phyloP scores from a whole-genome alignment of 2,888 invertebrate species.

The Homarus gammarus region DNA sequence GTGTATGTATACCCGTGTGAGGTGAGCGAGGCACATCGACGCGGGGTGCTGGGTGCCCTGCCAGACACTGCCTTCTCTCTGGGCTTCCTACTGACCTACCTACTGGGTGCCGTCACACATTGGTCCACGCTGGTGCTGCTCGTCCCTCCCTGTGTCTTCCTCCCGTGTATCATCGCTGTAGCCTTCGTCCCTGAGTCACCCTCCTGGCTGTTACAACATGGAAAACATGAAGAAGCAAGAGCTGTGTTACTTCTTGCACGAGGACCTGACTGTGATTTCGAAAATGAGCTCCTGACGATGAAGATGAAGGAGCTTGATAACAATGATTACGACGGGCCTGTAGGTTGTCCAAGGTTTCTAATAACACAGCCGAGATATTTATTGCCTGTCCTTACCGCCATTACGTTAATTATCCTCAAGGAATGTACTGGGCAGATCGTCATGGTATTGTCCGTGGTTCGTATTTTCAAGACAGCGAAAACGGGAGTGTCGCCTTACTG shows the following conservation, averaged over 20 bases:
- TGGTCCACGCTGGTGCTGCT: constrained; percentile 55
- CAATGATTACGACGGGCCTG: neutral
- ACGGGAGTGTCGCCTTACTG: constrained; percentile 44
- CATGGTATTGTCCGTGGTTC: constrained; percentile 40
- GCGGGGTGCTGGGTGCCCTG: constrained; percentile 49
- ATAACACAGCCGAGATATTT: constrained; percentile 14
- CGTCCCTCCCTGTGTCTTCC: constrained; percentile 32
- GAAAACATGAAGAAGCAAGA: constrained; percentile 36
- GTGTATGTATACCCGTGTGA: constrained; percentile 69
- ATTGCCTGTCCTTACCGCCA: constrained; percentile 44
- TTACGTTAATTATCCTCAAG: constrained; percentile 55
- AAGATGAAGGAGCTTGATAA: constrained; percentile 6
- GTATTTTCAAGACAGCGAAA: constrained; percentile 39
- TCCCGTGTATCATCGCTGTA: constrained; percentile 51
- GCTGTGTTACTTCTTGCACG: constrained; percentile 24
- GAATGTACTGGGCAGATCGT: constrained; percentile 66
- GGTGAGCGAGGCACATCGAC: constrained; percentile 48
- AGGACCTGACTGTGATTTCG: constrained; percentile 13
- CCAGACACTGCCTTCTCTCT: constrained; percentile 64
- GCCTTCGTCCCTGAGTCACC: constrained; percentile 65
- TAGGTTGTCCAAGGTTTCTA: neutral
- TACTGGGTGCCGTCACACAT: constrained; percentile 49
- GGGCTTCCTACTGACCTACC: constrained; percentile 60
- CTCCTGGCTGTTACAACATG: constrained; percentile 47
- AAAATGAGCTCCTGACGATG: constrained; percentile 56